These are phyloP conservation scores for Crypturellus undulatus DNA, from an alignment of 2,113 vertebrate species.

Conservation along the genomic window DNA sequence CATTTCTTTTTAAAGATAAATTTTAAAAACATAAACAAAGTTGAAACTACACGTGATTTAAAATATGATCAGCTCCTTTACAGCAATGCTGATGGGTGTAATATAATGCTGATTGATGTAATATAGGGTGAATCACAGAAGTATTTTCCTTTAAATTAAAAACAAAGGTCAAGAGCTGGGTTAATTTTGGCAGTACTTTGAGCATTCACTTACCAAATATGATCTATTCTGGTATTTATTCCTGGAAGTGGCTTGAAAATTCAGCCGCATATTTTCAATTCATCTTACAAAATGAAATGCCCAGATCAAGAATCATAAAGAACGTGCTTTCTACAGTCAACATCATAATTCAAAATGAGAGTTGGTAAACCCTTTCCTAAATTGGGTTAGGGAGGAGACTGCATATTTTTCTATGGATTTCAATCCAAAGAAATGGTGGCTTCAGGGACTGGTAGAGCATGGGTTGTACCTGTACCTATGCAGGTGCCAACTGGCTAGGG, in stretches of 20 bases:
- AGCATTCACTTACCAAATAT: neutral
- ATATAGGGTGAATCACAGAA: neutral
- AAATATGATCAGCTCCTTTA: neutral
- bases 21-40: neutral
- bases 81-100: neutral
- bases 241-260: neutral
- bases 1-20: neutral
- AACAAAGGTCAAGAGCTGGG: neutral
- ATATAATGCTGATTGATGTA: neutral
- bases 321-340: neutral
- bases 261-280: neutral
- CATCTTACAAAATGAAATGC: slow-evolving; percentile 43
- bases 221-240: neutral
- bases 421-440: neutral
- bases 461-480: neutral
- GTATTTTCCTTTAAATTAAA: neutral
- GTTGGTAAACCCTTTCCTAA: neutral
- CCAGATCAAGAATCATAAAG: neutral
- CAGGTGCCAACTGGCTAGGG: neutral
- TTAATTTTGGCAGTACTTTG: neutral
- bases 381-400: neutral
- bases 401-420: neutral
- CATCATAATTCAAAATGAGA: neutral
- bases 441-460: neutral
- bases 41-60: neutral